phyloP scores from a whole-genome alignment of 92 coral and sea anemone species.

The Pocillopora meandrina region DNA sequence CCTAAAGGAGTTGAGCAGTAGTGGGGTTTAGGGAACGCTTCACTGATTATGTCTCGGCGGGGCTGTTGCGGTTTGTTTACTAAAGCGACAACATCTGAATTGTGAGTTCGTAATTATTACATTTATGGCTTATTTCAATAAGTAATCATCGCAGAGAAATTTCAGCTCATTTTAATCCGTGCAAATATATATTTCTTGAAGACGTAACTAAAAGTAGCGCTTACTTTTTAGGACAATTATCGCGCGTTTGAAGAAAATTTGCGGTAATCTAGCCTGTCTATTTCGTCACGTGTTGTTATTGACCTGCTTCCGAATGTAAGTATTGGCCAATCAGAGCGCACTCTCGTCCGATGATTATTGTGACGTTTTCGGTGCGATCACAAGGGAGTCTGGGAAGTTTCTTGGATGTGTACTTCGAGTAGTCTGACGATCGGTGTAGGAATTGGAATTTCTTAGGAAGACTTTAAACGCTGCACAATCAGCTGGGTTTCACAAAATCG shows the following conservation, averaged over 20 bases:
- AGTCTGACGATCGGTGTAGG: constrained; percentile 39
- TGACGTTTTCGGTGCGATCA: constrained; percentile 51
- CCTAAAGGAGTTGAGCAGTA: too few relatives aligned
- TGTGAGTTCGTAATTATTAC: too few relatives aligned
- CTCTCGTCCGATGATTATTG: constrained; percentile 39
- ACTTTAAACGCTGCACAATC: constrained; percentile 71
- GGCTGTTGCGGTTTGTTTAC: too few relatives aligned
- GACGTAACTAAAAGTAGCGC: not conserved
- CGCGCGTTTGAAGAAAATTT: too few relatives aligned
- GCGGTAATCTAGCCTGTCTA: not conserved
- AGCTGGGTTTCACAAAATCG: constrained; percentile 60
- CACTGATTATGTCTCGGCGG: too few relatives aligned
- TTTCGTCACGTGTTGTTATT: constrained; percentile 39
- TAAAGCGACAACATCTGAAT: too few relatives aligned
- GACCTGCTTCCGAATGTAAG: constrained; percentile 22
- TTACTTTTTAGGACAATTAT: not conserved
- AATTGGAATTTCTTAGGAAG: constrained; percentile 16
- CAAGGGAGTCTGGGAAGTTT: constrained; percentile 37
- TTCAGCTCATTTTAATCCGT: not conserved
- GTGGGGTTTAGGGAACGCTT: too few relatives aligned
- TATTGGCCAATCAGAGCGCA: constrained; percentile 48
- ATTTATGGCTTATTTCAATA: too few relatives aligned
- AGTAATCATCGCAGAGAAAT: not conserved
- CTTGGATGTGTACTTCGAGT: constrained; percentile 51
- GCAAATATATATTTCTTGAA: not conserved